Percentiles rank a stretch among this genome's conserved stretches.
phyloP scores from a whole-genome alignment of 2,797 vertebrate species.

The Lithobates sylvaticus region DNA sequence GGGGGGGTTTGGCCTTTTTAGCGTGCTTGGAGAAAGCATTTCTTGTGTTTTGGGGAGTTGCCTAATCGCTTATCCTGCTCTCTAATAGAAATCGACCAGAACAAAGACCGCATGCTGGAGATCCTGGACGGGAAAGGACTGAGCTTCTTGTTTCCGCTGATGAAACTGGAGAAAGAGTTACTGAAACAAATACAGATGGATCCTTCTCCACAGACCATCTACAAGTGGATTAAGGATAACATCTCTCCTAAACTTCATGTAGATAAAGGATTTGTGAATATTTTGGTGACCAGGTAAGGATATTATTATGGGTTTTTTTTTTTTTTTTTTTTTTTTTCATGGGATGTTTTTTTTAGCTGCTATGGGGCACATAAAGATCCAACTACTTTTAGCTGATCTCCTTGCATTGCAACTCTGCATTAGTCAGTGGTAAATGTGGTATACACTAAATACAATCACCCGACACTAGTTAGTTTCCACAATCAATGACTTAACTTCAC shows the following conservation, averaged over 20 bases:
- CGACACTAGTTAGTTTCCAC: no score
- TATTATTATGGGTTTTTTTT: background rate
- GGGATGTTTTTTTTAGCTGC: no score
- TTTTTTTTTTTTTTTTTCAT: no score
- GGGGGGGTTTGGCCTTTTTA: constrained; percentile 60
- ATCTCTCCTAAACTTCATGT: constrained; percentile 97
- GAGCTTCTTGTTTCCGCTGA: constrained; percentile 96
- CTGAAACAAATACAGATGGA: constrained; percentile 95
- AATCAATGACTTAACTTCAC: no score
- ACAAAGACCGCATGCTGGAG: constrained; percentile 98
- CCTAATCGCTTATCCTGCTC: no score
- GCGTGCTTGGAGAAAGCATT: background rate
- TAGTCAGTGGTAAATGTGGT: no score
- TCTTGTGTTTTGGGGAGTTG: background rate
- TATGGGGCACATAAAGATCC: no score
- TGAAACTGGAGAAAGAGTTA: constrained; percentile 98
- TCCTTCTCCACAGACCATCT: constrained; percentile 96
- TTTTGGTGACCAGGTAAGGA: constrained; percentile 96
- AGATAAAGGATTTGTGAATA: constrained; percentile 99
- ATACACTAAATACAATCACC: no score
- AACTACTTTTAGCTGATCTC: no score
- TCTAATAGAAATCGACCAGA: constrained; percentile 93
- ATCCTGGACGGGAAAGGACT: constrained; percentile 97
- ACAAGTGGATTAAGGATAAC: constrained; percentile 99
- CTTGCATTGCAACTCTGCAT: no score